phyloP scores from a whole-genome alignment of 1,140 invertebrate genomes.

The Leptinotarsa lineolata region DNA sequence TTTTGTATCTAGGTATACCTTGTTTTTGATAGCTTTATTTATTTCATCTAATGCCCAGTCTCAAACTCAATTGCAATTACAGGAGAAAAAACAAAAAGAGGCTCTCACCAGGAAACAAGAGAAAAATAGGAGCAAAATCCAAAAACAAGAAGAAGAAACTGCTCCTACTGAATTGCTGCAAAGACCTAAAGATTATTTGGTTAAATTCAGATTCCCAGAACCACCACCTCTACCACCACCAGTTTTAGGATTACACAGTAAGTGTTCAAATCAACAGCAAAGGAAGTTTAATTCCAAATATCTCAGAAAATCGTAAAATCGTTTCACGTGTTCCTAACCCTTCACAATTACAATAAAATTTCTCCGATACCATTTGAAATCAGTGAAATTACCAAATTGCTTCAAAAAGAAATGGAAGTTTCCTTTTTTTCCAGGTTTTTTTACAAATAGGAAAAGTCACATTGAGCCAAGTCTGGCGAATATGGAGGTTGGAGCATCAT shows the following conservation, averaged over 20 bases:
- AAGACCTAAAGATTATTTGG: conserved; percentile 90
- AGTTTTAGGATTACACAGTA: conserved; percentile 89
- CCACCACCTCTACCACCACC: conserved; percentile 93
- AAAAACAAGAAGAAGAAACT: conserved; percentile 80
- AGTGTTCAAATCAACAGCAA: conserved; percentile 11
- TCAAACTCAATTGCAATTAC: conserved; percentile 1
- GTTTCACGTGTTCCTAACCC: too few relatives aligned
- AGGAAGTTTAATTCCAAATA: too few relatives aligned
- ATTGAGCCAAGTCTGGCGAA: too few relatives aligned
- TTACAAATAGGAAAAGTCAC: too few relatives aligned
- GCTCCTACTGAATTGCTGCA: conserved; percentile 82
- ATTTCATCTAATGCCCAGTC: too few relatives aligned
- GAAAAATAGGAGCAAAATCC: conserved; percentile 81
- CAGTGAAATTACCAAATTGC: too few relatives aligned
- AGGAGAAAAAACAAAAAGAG: conserved; percentile 92
- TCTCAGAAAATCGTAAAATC: too few relatives aligned
- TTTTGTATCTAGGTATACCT: background rate
- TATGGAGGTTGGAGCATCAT: too few relatives aligned
- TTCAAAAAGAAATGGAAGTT: too few relatives aligned
- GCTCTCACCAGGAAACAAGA: conserved; percentile 91
- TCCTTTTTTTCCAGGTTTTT: too few relatives aligned
- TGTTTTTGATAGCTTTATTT: background rate
- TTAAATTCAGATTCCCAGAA: conserved; percentile 97
- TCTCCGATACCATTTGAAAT: too few relatives aligned
- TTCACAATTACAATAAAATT: too few relatives aligned